These are phyloP conservation scores for Epizoanthus illoricatus DNA, from an alignment of 92 coral and sea anemone species.

Conservation along the genomic window DNA sequence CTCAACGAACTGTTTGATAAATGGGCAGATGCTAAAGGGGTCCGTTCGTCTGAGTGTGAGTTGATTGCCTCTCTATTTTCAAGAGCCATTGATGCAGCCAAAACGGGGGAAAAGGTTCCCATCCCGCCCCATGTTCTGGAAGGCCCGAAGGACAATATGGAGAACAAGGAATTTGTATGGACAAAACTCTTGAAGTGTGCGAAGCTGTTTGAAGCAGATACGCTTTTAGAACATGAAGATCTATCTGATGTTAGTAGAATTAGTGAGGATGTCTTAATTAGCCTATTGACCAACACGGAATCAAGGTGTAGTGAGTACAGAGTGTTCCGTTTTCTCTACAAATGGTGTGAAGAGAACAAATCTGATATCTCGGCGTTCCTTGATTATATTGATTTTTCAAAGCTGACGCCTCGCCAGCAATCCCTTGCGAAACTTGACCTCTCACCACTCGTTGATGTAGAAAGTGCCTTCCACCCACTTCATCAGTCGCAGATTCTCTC, in stretches of 20 bases:
- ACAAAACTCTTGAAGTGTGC: conserved; percentile 65
- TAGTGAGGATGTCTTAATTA: conserved; percentile 55
- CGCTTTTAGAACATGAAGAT: conserved; percentile 23
- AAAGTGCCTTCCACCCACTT: conserved; percentile 59
- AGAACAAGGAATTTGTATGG: conserved; percentile 70
- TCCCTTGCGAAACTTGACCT: conserved; percentile 49
- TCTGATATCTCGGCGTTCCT: conserved; percentile 47
- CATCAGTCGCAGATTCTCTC: conserved; percentile 67
- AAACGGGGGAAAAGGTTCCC: conserved; percentile 78
- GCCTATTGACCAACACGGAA: conserved; percentile 49
- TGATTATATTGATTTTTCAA: conserved; percentile 62
- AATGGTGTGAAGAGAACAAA: conserved; percentile 60
- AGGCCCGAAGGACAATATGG: conserved; percentile 26
- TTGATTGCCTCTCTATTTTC: conserved; percentile 75
- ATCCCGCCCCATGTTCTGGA: conserved; percentile 47
- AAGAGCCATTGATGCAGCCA: conserved; percentile 87
- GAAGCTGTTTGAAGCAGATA: conserved; percentile 57
- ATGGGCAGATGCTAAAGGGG: conserved; percentile 90
- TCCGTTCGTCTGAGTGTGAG: conserved; percentile 68
- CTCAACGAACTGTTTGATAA: conserved; percentile 58
- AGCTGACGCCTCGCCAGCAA: conserved; percentile 59
- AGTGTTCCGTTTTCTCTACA: conserved; percentile 69
- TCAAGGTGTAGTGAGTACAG: conserved; percentile 68
- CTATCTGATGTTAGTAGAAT: conserved; percentile 38
- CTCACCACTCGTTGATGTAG: conserved; percentile 30